Evolutionary conservation across 1,140 invertebrate genomes (phyloP), one percentile per base, ranked within the genome.

Genomic region (Gonioctena quinquepunctata): DNA sequence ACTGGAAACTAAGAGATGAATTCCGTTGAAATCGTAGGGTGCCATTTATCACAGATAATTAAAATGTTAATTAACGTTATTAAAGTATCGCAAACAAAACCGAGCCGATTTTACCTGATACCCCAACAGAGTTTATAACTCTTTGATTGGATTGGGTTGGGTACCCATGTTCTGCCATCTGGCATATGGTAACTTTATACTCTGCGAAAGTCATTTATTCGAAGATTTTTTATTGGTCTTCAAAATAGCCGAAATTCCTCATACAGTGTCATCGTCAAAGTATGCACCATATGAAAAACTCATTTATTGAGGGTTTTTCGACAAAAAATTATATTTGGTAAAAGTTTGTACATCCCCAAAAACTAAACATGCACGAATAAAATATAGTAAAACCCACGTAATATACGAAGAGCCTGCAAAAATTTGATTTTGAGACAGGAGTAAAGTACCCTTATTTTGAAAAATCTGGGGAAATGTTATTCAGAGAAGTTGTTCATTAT

Each of bases 31-130:
- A 18, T 54, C 11, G 52, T 54, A 18, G 18, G 52, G 52, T 54
- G 52, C 52, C 52, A 54, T 54, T 54, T 54, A 54, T 54, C 52
- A 54, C 52, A 54, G 52, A 13, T 54, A 54, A 54, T 54, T 54
- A 54, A 54, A 54, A 54, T 54, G 52, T 54, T 54, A 54, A 54
- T 54, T 54, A 54, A 54, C n/a, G 52, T 54, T 18, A 54, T 54
- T 54, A 54, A 54, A 54, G 52, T 21, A 54, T 18, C 18, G 52
- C 52, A 54, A 54, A 54, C 22, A 54, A 23, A 54, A 18, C 52
- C n/a, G 52, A 18, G 8, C 52, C 18, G 18, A 54, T 21, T 23
- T 18, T 54, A 54, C 52, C 52, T 54, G 52, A 54, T 54, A 54
- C 22, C 33, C 33, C 33, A 42, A 42, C 16, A 42, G 19, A 21